A percentile compares a stretch with the other conserved stretches of the same genome.
Evolutionary conservation across 2,797 vertebrate species (phyloP).

Genomic region (Trachurus trachurus): DNA sequence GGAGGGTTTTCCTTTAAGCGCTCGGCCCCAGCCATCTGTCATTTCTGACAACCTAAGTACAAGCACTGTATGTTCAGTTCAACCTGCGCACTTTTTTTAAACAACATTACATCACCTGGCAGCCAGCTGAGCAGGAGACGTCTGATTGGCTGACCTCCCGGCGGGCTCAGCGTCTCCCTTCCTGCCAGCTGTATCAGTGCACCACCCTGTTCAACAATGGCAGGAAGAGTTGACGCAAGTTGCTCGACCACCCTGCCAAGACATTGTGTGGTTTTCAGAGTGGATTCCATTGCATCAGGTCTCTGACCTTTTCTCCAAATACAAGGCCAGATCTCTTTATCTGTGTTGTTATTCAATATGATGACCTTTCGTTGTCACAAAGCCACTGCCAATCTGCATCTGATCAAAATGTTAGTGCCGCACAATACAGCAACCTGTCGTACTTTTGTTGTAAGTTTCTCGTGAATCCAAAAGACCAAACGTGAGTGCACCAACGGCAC

Average conservation of each 20-base stretch:
- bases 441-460: slow-evolving; percentile 9
- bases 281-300: slow-evolving; percentile 62
- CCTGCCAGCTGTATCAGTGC: slow-evolving; percentile 75
- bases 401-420: slow-evolving; percentile 37
- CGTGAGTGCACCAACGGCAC: not conserved
- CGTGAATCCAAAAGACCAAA: not conserved
- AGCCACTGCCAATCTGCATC: slow-evolving; percentile 6
- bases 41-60: not conserved
- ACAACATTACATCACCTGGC: slow-evolving; percentile 59
- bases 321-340: slow-evolving; percentile 45
- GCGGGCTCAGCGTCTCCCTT: slow-evolving; percentile 67
- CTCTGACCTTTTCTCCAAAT: slow-evolving; percentile 73
- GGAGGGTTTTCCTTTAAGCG: not conserved
- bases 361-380: slow-evolving; percentile 38
- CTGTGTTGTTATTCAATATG: slow-evolving; percentile 35
- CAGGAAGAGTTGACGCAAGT: slow-evolving; percentile 81
- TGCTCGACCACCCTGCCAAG: slow-evolving; percentile 57
- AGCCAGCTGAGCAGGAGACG: slow-evolving; percentile 23
- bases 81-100: slow-evolving; percentile 17
- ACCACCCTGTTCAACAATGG: slow-evolving; percentile 75
- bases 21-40: not conserved
- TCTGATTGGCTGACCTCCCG: slow-evolving; percentile 69
- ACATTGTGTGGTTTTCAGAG: slow-evolving; percentile 71
- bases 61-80: slow-evolving; percentile 5
- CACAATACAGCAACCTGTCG: slow-evolving; percentile 12